Percentiles rank a stretch among this genome's conserved stretches.
Conservation (phyloP, 1,140 invertebrate species). For the Leguminivora glycinivorella region DNA sequence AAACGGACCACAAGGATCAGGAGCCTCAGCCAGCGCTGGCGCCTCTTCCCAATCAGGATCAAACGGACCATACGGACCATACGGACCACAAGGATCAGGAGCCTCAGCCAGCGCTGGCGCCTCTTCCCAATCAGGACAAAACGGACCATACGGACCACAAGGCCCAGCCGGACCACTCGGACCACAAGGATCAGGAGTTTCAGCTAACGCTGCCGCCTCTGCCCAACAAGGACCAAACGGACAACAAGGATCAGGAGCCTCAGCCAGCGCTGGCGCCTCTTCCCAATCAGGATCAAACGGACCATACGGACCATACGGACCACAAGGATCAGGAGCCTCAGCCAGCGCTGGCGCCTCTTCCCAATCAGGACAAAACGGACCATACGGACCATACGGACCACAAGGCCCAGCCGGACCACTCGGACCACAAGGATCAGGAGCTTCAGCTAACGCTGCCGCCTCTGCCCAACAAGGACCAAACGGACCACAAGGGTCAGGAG, state of each 20-base stretch:
- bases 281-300: not conserved
- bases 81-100: constrained; percentile 28
- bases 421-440: too few relatives aligned
- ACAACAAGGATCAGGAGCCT: not conserved
- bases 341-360: constrained; percentile 16
- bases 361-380: constrained; percentile 27
- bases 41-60: not conserved
- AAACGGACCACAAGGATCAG: constrained; percentile 1
- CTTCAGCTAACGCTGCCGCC: too few relatives aligned
- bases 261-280: not conserved
- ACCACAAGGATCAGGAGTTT: not conserved
- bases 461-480: too few relatives aligned
- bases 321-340: not conserved
- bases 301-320: not conserved
- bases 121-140: not conserved
- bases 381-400: too few relatives aligned
- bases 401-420: too few relatives aligned
- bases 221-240: not conserved
- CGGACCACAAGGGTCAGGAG: too few relatives aligned
- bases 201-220: not conserved
- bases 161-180: constrained; percentile 29
- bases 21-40: constrained; percentile 12
- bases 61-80: not conserved
- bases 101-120: constrained; percentile 32
- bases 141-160: constrained; percentile 12